Base-by-base conservation (phyloP, 2,888 invertebrate genomes). In the Ecliptopera silaceata region DNA sequence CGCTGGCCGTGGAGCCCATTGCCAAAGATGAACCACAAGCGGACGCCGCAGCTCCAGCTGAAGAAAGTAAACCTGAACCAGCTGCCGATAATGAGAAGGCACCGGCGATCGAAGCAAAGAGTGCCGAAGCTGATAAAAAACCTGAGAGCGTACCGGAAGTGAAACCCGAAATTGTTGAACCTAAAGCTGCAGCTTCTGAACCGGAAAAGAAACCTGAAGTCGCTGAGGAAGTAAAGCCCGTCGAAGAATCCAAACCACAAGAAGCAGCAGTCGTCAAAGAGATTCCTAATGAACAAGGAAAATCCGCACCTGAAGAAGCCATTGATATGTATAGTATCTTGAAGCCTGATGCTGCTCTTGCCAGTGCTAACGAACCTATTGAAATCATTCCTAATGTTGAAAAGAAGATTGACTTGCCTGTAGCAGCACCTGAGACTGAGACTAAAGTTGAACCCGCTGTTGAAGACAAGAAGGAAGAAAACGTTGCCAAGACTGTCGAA, bases 1-100 rank as follows among this genome's bases (percentile, higher is more conserved):
- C 66, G 44, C 70, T 74, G 20, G 67, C 68, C 38, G 63, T 68
- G 8, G 65, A 65, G 12, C 50, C 62, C 8, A 58, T 61, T 13
- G 50, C 61, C 1, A 78, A 78, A 15, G 81, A 77, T 3, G 74
- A 68, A 17, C 70, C 74, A 17, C 69, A 79, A 54, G 69, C 71
- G 48, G 84, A 79, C 22, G 67, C 70, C 26, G 67, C 75, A 51
- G 61, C 69, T 56, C 69, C 79, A 2, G 63, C 60, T 15, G 77
- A 74, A 56, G 72, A 76, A 55, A 74, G 75, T 45, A 77, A 77
- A 69, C 59, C 67, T 20, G 86, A 84, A 39, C 65, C 64, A 36
- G 36, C 54, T 32, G 66, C 61, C 44, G 67, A 73, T 41, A 68
- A 63, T 4, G 66, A 64, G 17, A 65, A 75, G 71, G 54, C 54